These are phyloP conservation scores for Oenanthe melanoleuca DNA, from an alignment of 2,113 vertebrate species.

Conservation along the genomic window DNA sequence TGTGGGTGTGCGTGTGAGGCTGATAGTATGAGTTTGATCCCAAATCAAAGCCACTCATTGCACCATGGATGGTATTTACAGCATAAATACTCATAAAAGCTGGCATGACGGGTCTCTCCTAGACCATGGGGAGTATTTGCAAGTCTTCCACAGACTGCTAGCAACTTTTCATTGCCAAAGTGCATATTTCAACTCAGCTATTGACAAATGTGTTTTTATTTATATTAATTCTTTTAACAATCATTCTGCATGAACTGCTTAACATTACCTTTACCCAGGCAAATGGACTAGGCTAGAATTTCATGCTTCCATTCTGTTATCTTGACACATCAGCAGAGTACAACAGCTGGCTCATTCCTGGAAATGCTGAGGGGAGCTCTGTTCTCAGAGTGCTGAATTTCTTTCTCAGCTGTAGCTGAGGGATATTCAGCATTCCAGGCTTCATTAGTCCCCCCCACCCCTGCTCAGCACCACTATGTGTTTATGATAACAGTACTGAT, in stretches of 20 bases:
- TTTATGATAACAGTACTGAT: constrained; percentile 42
- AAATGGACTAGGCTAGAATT: constrained; percentile 78
- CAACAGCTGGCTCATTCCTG: constrained; percentile 75
- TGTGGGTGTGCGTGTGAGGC: background rate
- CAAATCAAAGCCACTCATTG: background rate
- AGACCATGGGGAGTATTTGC: background rate
- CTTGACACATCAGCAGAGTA: constrained; percentile 63
- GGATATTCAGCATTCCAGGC: constrained; percentile 52
- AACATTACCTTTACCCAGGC: constrained; percentile 19
- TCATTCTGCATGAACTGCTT: constrained; percentile 29
- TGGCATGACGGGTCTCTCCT: background rate
- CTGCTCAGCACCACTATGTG: background rate
- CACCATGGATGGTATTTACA: background rate
- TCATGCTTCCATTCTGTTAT: constrained; percentile 77
- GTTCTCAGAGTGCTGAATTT: constrained; percentile 75
- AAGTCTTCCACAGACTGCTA: background rate
- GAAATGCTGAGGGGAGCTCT: constrained; percentile 63
- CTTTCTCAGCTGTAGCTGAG: constrained; percentile 67
- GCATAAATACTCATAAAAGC: background rate
- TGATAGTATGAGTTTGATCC: background rate
- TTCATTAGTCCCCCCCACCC: background rate
- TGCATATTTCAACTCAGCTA: background rate
- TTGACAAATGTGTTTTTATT: background rate
- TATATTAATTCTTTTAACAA: background rate
- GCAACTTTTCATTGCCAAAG: background rate